These are phyloP conservation scores for Pyrgilauda ruficollis DNA, from an alignment of 2,113 vertebrate species.

Conservation along the genomic window DNA sequence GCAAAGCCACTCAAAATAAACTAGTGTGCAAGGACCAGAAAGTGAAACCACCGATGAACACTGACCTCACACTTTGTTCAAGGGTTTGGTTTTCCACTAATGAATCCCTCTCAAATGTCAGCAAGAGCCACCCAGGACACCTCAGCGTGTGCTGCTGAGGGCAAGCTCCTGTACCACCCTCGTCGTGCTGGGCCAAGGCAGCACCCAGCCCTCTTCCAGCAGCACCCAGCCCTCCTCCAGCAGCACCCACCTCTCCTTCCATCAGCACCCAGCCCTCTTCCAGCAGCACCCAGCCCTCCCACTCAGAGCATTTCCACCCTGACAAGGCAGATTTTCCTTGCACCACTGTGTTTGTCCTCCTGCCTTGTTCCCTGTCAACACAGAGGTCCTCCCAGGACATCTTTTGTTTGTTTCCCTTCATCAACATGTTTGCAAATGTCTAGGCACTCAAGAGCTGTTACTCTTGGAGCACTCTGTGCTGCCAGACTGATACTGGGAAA, in stretches of 20 bases:
- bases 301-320: neutral
- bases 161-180: neutral
- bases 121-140: neutral
- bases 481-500: neutral
- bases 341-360: neutral
- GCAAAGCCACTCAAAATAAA: neutral
- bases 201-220: neutral
- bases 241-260: neutral
- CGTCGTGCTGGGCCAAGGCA: neutral
- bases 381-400: neutral
- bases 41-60: neutral
- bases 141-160: neutral
- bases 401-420: slow-evolving; percentile 31
- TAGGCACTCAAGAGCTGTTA: neutral
- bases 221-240: neutral
- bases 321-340: neutral
- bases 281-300: neutral
- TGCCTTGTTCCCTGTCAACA: neutral
- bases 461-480: slow-evolving; percentile 10
- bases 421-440: slow-evolving; percentile 4
- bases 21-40: neutral
- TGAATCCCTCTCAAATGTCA: neutral
- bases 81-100: neutral
- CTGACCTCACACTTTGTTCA: neutral
- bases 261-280: neutral